phyloP scores from a whole-genome alignment of 2,888 invertebrate species.

The Cataglyphis altisquamis region DNA sequence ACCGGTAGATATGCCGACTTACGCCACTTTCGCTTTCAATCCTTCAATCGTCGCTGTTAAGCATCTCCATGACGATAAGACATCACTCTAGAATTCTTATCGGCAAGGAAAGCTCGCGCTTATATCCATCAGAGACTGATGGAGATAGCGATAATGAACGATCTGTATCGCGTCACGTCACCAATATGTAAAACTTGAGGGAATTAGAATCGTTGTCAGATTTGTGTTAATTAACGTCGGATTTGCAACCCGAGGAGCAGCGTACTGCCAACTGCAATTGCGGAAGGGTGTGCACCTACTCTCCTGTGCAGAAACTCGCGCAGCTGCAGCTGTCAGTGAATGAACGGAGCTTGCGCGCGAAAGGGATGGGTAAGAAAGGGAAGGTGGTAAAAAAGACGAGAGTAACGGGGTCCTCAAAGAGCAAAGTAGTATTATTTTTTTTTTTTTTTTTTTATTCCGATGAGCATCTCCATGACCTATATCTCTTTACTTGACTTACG shows the following conservation, averaged over 20 bases:
- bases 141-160: not conserved
- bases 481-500: slow-evolving; percentile 26
- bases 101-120: not conserved
- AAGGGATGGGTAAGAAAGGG: slow-evolving; percentile 17
- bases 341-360: slow-evolving; percentile 44
- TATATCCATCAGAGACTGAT: slow-evolving; percentile 5
- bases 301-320: slow-evolving; percentile 74
- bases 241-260: slow-evolving; percentile 24
- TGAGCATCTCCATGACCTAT: slow-evolving; percentile 53
- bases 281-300: slow-evolving; percentile 75
- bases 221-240: not conserved
- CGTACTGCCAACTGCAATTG: slow-evolving; percentile 71
- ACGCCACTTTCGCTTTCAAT: slow-evolving; percentile 35
- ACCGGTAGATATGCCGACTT: slow-evolving; percentile 10
- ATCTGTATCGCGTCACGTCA: not conserved
- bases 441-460: slow-evolving; percentile 43
- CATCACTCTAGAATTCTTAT: slow-evolving; percentile 6
- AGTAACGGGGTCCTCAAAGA: slow-evolving; percentile 60
- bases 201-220: slow-evolving; percentile 20
- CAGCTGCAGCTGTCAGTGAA: slow-evolving; percentile 72
- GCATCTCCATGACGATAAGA: not conserved
- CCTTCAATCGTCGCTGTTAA: slow-evolving; percentile 16
- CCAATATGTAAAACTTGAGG: not conserved
- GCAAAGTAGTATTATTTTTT: slow-evolving; percentile 38
- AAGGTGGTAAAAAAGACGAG: slow-evolving; percentile 32